Percentiles rank a stretch among this genome's conserved stretches.
Conservation (phyloP, 2,888 invertebrate genomes). For the Chrysodeixis includens region DNA sequence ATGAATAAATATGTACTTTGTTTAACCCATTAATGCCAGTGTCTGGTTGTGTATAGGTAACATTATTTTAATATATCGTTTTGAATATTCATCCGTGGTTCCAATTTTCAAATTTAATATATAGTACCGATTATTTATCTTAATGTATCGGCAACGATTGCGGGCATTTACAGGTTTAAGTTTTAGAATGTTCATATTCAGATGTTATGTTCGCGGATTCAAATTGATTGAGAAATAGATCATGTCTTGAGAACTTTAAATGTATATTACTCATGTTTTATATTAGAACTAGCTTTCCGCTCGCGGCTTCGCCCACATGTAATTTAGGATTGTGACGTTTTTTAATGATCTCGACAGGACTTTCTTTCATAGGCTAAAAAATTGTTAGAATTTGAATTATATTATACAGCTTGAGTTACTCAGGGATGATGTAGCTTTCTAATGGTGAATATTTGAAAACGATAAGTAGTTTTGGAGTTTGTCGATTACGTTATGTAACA, state of each 20-base stretch:
- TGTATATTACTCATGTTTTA: not conserved
- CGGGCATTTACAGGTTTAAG: conserved; percentile 1
- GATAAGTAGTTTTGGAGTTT: too few species aligned
- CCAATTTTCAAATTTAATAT: conserved; percentile 31
- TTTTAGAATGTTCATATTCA: conserved; percentile 14
- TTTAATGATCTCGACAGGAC: too few species aligned
- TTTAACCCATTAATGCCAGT: conserved; percentile 24
- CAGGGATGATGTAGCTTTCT: too few species aligned
- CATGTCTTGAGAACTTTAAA: not conserved
- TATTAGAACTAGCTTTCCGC: too few species aligned
- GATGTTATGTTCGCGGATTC: not conserved
- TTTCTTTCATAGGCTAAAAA: too few species aligned
- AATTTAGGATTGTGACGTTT: too few species aligned
- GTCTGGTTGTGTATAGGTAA: conserved; percentile 16
- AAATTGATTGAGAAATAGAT: not conserved
- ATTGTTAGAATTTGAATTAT: too few species aligned
- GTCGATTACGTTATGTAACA: too few species aligned
- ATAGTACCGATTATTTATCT: conserved; percentile 29
- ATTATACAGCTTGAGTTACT: too few species aligned
- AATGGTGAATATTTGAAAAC: too few species aligned
- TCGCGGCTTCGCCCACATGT: too few species aligned
- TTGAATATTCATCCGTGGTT: conserved; percentile 45
- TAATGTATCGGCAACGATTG: conserved; percentile 13
- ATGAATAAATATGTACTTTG: conserved; percentile 19
- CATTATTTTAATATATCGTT: conserved; percentile 29